Conservation (phyloP, 2,888 invertebrate species). For the Latrodectus hesperus region DNA sequence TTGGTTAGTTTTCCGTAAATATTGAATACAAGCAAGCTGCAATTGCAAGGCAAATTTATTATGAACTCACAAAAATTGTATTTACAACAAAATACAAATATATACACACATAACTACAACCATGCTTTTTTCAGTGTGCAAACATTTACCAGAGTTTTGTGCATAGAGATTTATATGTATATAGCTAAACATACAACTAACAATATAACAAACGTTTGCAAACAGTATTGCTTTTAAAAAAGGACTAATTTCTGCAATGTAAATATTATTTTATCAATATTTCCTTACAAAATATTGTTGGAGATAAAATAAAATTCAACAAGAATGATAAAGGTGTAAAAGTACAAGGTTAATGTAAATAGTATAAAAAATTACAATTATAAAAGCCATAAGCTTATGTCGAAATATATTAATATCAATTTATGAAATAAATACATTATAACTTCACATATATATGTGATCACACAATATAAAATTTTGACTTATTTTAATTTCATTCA, state of each 20-base stretch:
- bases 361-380: too few species aligned
- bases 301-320: background rate
- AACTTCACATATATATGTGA: too few species aligned
- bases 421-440: too few species aligned
- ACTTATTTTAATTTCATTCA: too few species aligned
- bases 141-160: constrained; percentile 63
- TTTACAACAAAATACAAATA: constrained; percentile 63
- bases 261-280: background rate
- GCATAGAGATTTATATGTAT: constrained; percentile 44
- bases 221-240: background rate
- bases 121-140: constrained; percentile 49
- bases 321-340: too few species aligned
- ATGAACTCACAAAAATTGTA: constrained; percentile 47
- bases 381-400: too few species aligned
- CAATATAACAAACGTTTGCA: constrained; percentile 4
- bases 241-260: background rate
- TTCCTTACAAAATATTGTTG: background rate
- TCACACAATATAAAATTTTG: too few species aligned
- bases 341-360: too few species aligned
- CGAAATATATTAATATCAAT: too few species aligned
- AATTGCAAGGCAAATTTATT: constrained; percentile 55
- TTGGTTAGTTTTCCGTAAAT: too few species aligned
- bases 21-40: background rate
- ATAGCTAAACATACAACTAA: constrained; percentile 58
- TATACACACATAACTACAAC: constrained; percentile 49